Conservation (phyloP, 2,113 vertebrate species). For the Crotalus viridis region DNA sequence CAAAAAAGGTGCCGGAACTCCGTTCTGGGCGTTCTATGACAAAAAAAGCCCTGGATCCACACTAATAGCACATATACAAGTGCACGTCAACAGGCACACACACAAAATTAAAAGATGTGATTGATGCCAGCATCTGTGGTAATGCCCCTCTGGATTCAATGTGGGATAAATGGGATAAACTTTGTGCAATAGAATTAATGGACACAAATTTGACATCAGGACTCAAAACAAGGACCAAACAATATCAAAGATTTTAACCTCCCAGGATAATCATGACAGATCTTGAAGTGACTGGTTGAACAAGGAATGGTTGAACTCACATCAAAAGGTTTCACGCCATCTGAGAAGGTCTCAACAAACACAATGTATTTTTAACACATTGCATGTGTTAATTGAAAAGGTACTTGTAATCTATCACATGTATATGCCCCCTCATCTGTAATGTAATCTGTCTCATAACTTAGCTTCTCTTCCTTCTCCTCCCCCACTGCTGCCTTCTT, state of each 20-base stretch:
- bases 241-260: not conserved
- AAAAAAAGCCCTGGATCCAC: not conserved
- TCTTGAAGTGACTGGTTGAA: not conserved
- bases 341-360: not conserved
- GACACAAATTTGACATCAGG: not conserved
- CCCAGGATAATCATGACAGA: not conserved
- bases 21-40: no score
- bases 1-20: no score
- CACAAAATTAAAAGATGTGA: not conserved
- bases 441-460: not conserved
- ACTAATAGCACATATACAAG: not conserved
- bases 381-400: not conserved
- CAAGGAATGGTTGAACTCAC: not conserved
- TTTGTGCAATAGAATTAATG: not conserved
- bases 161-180: not conserved
- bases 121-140: not conserved
- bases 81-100: not conserved
- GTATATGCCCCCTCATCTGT: not conserved
- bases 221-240: not conserved
- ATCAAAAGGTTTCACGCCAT: not conserved
- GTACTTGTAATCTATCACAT: not conserved
- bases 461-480: not conserved
- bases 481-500: not conserved
- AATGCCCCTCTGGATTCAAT: not conserved
- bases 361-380: not conserved